Base-by-base conservation (phyloP, 2,113 vertebrate genomes). In the Eurypyga helias region DNA sequence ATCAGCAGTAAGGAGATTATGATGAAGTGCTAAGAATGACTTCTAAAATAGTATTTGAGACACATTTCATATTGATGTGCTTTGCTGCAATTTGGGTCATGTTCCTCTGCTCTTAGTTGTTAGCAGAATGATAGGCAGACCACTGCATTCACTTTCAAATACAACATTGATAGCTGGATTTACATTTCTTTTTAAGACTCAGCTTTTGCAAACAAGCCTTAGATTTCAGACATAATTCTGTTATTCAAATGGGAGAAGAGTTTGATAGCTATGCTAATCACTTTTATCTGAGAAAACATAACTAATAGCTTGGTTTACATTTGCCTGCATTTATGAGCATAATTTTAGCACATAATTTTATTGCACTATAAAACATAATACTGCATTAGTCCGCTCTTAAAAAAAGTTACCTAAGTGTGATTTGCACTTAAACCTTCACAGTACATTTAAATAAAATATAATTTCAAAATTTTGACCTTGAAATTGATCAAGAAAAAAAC, bases 251-350 rank as follows among this genome's bases (percentile, higher is more conserved):
- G 97, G 98, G 98, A 98, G 95, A 98, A 96, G 98, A 98, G 97
- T 98, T 98, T 98, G 98, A 98, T 98, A 98, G 98, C 98, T 98
- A 98, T 98, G 98, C 98, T 98, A 98, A 98, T 98, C 98, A 98
- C 98, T 98, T 98, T 98, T 98, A 98, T 98, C 98, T 98, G 97
- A 98, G 98, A 98, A 98, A 98, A 98, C 98, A 98, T 98, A 98
- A 98, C 98, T 98, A 98, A 98, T 98, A 98, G 98, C 98, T 98
- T 98, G 97, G 97, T 98, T 98, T 98, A 98, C 98, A 98, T 98
- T 98, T 98, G 97, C 96, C 98, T 98, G 98, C 98, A 98, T 98
- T 98, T 98, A 98, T 98, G 98, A 98, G 98, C 97, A 97, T 98
- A 98, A 98, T 98, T 98, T 98, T 97, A 98, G 98, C 97, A 97